These are phyloP conservation scores for Tragelaphus eurycerus DNA, from an alignment of 2,797 vertebrate species.

Conservation along the genomic window DNA sequence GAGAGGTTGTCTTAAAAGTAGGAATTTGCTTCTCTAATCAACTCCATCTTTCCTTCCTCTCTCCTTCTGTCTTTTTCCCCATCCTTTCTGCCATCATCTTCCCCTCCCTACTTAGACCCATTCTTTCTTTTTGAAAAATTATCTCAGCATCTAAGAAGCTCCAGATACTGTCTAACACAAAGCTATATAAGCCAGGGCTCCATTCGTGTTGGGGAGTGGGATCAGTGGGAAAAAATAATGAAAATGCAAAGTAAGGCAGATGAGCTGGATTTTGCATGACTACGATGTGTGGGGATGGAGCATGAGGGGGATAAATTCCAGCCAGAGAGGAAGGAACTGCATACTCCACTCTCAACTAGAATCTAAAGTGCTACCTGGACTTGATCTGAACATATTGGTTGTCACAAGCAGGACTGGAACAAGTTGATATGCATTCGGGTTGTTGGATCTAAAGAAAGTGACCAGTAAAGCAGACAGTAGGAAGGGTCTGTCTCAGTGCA, in stretches of 20 bases:
- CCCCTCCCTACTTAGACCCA: background rate
- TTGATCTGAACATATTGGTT: background rate
- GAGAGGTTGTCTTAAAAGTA: background rate
- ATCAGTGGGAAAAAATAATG: background rate
- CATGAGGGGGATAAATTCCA: background rate
- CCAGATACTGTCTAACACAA: background rate
- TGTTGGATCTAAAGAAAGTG: background rate
- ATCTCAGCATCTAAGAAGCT: background rate
- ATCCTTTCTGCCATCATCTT: background rate
- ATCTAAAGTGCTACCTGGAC: background rate
- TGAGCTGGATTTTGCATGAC: background rate
- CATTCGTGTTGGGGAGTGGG: background rate
- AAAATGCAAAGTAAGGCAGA: slow-evolving; percentile 29
- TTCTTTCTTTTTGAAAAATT: background rate
- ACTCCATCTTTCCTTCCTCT: background rate
- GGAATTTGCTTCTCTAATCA: background rate
- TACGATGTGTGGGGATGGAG: background rate
- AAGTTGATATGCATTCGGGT: background rate
- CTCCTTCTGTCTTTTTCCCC: background rate
- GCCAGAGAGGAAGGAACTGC: background rate
- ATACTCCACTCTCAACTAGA: background rate
- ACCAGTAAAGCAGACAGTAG: background rate
- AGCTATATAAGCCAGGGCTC: background rate
- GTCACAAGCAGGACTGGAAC: background rate
- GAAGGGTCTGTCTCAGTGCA: background rate